Evolutionary conservation across 1,140 invertebrate species (phyloP), one percentile per base, ranked within the genome.

Genomic region (Homalodisca vitripennis): DNA sequence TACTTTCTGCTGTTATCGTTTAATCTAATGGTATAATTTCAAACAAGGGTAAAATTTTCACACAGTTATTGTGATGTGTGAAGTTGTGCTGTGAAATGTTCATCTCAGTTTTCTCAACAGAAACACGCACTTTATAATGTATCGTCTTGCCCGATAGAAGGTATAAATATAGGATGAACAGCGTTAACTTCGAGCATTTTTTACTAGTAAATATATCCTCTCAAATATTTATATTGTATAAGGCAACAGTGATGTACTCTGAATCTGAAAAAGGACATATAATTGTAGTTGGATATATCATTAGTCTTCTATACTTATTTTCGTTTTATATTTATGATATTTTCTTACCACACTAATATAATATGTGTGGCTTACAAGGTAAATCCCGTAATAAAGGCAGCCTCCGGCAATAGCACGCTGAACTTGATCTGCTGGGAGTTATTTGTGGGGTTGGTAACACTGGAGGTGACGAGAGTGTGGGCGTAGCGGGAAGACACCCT

Each of bases 321-420:
- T 51, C 3, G 17, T 17, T 6, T 41, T 41, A 41, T 10, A 17
- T 41, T 41, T 41, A 10, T 6, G 17, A 10, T 17, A 6, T 41
- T 10, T 41, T 41, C 34, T 41, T 57, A 27, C 20, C 53, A 57
- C 6, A 22, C 6, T 20, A 26, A 69, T 31, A 66, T 27, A 10
- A 29, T 31, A 22, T 41, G 65, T 47, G 24, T 30, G n/a, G n/a
- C 66, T 81, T 78, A 86, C 87, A 89, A 87, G 26, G 81, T 76
- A 75, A 89, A 88, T 60, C 82, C 83, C 26, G 85, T 85, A 63
- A 89, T 87, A 75, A 85, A 89, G 0, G 87, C 86, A 3, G 85
- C 84, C 66, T 88, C 86, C 0, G 87, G 87, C 57, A 88, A 75
- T 3, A 88, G 79, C 14, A 88, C 80, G 20, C 82, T 82, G 78